Base-by-base conservation (phyloP, 2,113 vertebrate genomes). In the Murina feae region DNA sequence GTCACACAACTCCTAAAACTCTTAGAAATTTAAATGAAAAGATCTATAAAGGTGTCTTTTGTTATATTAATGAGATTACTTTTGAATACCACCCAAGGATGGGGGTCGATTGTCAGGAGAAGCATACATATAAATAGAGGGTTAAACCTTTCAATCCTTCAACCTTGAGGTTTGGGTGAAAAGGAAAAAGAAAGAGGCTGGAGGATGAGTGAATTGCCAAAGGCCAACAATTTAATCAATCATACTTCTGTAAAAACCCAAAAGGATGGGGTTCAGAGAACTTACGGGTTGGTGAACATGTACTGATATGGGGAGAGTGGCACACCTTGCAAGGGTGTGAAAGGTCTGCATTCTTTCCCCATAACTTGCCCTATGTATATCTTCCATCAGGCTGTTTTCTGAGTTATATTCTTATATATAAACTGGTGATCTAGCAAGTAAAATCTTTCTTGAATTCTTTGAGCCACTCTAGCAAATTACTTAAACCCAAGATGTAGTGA, bases 231-330 rank as follows among this genome's bases (percentile, higher is more conserved):
- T 68, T 68, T 32, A 30, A 68, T 35, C 28, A 51, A 16, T 17
- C 14, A 18, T 51, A 16, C 6, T 6, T 76, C 28, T 68, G 18
- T 39, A 68, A 89, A 74, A 79, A 23, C 35, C 18, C 25, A 25
- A 78, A 18, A 79, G 25, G 18, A 39, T 2, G 2, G 60, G 75
- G 13, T 53, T n/a, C 47, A 42, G 35, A 23, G 60, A 68, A 18
- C 25, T 79, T n/a, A 47, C 30, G 25, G 11, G 35, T 12, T 66
- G 58, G 28, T 32, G 28, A 53, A 23, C 74, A 68, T 2, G 0
- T 2, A 5, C 21, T 1, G 8, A 23, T 7, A 4, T 30, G 2
- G 2, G 28, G 28, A 32, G 17, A 71, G 51, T n/a, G 5, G 37
- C 35, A 13, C 13, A 25, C 8, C 20, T 71, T 20, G 37, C 42